phyloP scores from a whole-genome alignment of 2,797 vertebrate species.

The Borostomias antarcticus region DNA sequence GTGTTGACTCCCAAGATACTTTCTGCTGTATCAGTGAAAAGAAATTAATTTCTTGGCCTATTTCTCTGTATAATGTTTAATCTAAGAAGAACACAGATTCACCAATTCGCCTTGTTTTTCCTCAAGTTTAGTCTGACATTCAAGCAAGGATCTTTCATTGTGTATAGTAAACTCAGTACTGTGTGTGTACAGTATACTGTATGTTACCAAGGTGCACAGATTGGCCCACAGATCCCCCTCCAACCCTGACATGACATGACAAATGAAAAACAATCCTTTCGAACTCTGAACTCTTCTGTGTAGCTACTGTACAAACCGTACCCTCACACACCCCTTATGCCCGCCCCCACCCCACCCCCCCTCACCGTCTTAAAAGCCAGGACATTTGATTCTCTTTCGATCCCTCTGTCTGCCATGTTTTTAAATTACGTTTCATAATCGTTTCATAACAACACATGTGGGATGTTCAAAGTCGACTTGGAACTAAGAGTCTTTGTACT shows the following conservation, averaged over 20 bases:
- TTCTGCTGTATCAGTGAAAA: no score
- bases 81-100: no score
- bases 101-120: no score
- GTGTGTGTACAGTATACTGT: background rate
- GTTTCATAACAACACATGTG: no score
- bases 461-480: background rate
- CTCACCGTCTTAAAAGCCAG: constrained; percentile 9
- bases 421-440: constrained; percentile 35
- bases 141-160: no score
- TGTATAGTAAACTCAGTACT: no score
- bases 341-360: background rate
- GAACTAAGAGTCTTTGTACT: no score
- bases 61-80: no score
- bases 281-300: constrained; percentile 11
- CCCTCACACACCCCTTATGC: constrained; percentile 15
- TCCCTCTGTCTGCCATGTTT: constrained; percentile 13
- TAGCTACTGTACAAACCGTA: constrained; percentile 18
- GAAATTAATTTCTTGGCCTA: no score
- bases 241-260: constrained; percentile 21
- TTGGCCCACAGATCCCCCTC: background rate
- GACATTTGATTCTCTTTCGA: constrained; percentile 31
- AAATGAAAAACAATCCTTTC: constrained; percentile 18
- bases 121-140: background rate
- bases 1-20: no score
- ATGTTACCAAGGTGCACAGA: background rate